A percentile compares a stretch with the other conserved stretches of the same genome.
Evolutionary conservation across 2,113 vertebrate species (phyloP).

Genomic region (Tragelaphus strepsiceros): DNA sequence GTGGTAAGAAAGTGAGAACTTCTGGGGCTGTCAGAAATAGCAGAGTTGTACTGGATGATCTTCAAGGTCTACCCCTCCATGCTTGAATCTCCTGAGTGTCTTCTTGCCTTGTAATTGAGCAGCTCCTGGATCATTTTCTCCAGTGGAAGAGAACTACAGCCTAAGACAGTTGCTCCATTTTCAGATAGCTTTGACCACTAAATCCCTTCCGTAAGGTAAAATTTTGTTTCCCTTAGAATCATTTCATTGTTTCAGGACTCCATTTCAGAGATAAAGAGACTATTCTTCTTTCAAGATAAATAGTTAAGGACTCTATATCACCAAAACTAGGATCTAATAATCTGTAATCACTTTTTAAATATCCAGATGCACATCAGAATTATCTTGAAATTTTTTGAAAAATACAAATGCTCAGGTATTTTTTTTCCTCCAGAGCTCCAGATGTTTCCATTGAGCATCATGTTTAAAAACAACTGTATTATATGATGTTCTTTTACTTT

Average conservation of each 20-base stretch:
- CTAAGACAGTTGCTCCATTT: not conserved
- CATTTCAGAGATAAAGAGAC: not conserved
- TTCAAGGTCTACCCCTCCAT: not conserved
- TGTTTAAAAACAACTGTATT: not conserved
- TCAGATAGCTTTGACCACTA: not conserved
- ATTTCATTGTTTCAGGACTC: not conserved
- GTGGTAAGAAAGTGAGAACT: not conserved
- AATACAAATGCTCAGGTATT: not conserved
- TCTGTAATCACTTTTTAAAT: not conserved
- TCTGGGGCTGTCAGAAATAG: not conserved
- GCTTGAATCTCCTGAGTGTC: not conserved
- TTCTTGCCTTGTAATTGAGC: not conserved
- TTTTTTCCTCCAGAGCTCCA: not conserved
- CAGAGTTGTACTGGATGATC: not conserved
- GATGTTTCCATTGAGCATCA: not conserved
- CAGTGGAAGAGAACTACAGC: not conserved
- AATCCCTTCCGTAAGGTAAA: not conserved
- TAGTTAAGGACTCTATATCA: not conserved
- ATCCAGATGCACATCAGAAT: not conserved
- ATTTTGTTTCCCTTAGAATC: not conserved
- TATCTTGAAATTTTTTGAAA: not conserved
- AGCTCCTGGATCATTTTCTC: not conserved
- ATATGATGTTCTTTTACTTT: not conserved
- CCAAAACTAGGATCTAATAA: not conserved
- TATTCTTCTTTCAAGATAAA: not conserved